These are phyloP conservation scores for Atherinosoma microstoma DNA, from an alignment of 2,797 vertebrate genomes.

Conservation along the genomic window DNA sequence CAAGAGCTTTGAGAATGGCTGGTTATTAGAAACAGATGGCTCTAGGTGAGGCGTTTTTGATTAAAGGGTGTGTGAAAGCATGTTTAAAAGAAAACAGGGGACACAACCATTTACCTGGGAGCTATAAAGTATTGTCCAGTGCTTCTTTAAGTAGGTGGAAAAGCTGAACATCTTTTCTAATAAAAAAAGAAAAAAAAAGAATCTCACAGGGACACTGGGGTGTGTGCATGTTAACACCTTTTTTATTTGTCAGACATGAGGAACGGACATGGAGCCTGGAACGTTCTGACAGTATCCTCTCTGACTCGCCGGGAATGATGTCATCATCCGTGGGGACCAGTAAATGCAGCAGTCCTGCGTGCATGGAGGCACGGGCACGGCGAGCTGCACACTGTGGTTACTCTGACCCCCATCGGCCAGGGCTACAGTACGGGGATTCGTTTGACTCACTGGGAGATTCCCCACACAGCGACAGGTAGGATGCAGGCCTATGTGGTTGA, in stretches of 20 bases:
- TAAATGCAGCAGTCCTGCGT: slow-evolving; percentile 98
- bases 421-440: slow-evolving; percentile 90
- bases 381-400: slow-evolving; percentile 89
- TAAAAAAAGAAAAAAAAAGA: neutral
- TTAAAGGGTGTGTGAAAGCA: neutral
- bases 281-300: slow-evolving; percentile 93
- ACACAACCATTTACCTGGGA: neutral
- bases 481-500: slow-evolving; percentile 25
- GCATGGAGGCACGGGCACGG: slow-evolving; percentile 92
- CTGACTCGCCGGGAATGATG: slow-evolving; percentile 94
- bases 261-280: slow-evolving; percentile 98
- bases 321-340: slow-evolving; percentile 97
- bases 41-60: neutral
- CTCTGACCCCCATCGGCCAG: slow-evolving; percentile 86
- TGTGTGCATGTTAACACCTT: slow-evolving; percentile 57
- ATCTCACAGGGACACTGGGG: slow-evolving; percentile 22
- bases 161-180: neutral
- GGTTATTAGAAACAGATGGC: slow-evolving; percentile 2
- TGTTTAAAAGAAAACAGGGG: neutral
- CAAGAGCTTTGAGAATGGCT: neutral
- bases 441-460: slow-evolving; percentile 96
- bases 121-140: neutral
- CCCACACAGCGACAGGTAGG: slow-evolving; percentile 96
- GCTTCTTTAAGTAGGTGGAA: slow-evolving; percentile 4
- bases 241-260: slow-evolving; percentile 87